Base-by-base conservation (phyloP, 2,797 vertebrate genomes). In the Syngnathus rostellatus region DNA sequence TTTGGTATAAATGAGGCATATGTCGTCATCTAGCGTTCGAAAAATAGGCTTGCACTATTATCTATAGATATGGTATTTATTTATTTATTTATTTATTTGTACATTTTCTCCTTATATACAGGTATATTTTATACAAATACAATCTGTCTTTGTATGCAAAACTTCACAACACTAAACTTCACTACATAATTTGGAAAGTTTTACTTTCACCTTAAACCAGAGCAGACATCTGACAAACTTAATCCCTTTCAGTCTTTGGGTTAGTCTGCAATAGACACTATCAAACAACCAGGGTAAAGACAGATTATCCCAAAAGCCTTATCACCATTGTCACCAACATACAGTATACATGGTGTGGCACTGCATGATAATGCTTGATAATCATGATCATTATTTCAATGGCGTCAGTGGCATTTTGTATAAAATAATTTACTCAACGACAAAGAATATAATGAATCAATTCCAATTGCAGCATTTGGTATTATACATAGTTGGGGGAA, bases 251-350 rank as follows among this genome's bases (percentile, higher is more conserved):
- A 69, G 72, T 77, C 72, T 68, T 70, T 53, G 70, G 75, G 74
- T 73, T 73, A 75, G 63, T 71, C 75, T 76, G 66, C 79, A 77
- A 75, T 70, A 71, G 68, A 72, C 67, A 62, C 72, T 62, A 71
- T 54, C 50, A 65, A 74, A 66, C 80, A 89, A 86, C 74, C 64
- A 83, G 84, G 83, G 70, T 83, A 85, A 86, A 85, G 69, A 81
- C 81, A 79, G 85, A 89, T 89, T 82, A 88, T 62, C 79, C 73
- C 37, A 72, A 64, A 67, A 48, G 62, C 59, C 43, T 57, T 31
- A 46, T 72, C 68, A 57, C 67, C 17, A 66, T 72, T 75, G 69
- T 82, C 55, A 74, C 58, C 61, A 19, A 64, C 23, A 64, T 60
- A 5, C 9, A 31, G 31, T 31, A 31, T 31, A 31, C 31, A 31